Evolutionary conservation across 2,888 invertebrate genomes (phyloP).

Genomic region (Xanthorhoe spadicearia): DNA sequence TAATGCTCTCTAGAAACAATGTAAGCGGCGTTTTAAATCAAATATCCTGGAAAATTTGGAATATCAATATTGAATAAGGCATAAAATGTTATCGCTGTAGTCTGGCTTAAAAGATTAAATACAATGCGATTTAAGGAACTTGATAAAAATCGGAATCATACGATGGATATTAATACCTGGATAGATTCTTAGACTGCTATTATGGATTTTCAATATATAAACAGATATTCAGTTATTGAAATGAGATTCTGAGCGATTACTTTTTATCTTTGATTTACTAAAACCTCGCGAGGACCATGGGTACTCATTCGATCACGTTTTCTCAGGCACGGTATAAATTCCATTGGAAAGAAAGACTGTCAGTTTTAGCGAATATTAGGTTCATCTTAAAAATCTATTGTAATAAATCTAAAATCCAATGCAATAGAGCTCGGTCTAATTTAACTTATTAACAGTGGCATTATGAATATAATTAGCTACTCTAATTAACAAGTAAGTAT

Average conservation of each 20-base stretch:
- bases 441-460: background rate
- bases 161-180: background rate
- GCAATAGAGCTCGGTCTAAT: background rate
- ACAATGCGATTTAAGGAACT: background rate
- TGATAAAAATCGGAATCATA: background rate
- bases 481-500: conserved; percentile 47
- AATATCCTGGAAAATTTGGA: conserved; percentile 16
- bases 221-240: too few species aligned
- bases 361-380: background rate
- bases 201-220: too few species aligned
- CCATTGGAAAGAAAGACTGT: background rate
- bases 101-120: background rate
- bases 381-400: background rate
- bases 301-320: conserved; percentile 4
- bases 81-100: background rate
- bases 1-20: conserved; percentile 61
- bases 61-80: background rate
- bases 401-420: background rate
- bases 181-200: too few species aligned
- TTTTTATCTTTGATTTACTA: too few species aligned
- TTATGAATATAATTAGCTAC: conserved; percentile 45
- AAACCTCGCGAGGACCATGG: conserved; percentile 9
- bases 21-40: conserved; percentile 44
- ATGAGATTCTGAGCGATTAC: too few species aligned
- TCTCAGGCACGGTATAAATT: background rate